Base-by-base conservation (phyloP, 1,140 invertebrate species). In the Leptinotarsa texana region DNA sequence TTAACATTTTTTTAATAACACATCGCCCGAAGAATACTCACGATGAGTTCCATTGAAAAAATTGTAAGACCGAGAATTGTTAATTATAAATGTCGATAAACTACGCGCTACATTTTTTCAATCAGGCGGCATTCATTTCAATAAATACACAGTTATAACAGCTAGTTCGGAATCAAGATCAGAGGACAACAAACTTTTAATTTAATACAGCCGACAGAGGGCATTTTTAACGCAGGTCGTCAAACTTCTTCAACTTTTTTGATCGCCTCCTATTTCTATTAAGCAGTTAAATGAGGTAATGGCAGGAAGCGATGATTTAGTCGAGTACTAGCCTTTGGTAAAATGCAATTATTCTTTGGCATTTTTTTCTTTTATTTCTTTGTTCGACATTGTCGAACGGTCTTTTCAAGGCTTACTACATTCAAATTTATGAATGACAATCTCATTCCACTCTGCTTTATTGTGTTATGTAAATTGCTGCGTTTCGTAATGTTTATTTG, bases 261-360 rank as follows among this genome's bases (percentile, higher is more conserved):
- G 24, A 42, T 68, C 66, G 24, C 66, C 66, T 68, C 42, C 66
- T 68, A 68, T 68, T 68, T 47, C 66, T 33, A 68, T 68, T 42
- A 68, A 68, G 66, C 18, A 68, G 66, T 13, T 68, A 68, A 68
- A 68, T 68, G 66, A 68, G 66, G 42, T 68, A 68, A 68, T 68
- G 24, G n/a, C 66, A 68, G 66, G 66, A 68, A 68, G 42, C 66
- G 33, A 68, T 57, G 51, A 57, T 57, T 57, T 57, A 57, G 17
- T 57, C 51, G 51, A 57, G 51, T 57, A 57, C 51, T 15, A 57
- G 51, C 51, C 51, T 57, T 57, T 57, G 63, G 63, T 66, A 33
- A 66, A 66, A 66, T 66, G 63, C 63, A 66, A 66, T 66, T 66
- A 33, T 57, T 22, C 63, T 66, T 66, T 1, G 63, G 24, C 22